Evolutionary conservation across 2,797 vertebrate species (phyloP).

Genomic region (Brachymystax lenok): DNA sequence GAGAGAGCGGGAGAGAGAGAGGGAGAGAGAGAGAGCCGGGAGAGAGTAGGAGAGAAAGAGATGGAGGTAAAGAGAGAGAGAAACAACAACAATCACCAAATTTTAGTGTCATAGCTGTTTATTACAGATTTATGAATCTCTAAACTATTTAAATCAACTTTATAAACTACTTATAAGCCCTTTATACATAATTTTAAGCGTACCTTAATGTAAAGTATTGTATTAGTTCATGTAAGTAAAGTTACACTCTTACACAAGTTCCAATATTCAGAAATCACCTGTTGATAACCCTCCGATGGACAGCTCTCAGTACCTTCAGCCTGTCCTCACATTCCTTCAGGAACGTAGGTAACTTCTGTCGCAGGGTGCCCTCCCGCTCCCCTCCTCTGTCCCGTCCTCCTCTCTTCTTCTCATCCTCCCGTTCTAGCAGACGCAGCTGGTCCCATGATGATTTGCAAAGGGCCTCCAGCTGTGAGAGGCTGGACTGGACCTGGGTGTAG

Average conservation of each 20-base stretch:
- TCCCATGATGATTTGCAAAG: constrained; percentile 78
- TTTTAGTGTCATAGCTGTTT: background rate
- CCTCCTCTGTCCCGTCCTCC: constrained; percentile 40
- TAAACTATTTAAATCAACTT: background rate
- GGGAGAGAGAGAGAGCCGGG: background rate
- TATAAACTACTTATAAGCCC: background rate
- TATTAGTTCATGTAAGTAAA: background rate
- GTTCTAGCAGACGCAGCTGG: constrained; percentile 73
- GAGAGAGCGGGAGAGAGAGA: background rate
- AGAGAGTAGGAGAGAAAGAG: background rate
- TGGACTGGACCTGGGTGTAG: constrained; percentile 70
- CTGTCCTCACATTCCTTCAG: constrained; percentile 75
- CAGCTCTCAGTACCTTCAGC: constrained; percentile 73
- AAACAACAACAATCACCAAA: background rate
- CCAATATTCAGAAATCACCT: constrained; percentile 57
- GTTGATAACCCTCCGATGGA: constrained; percentile 78
- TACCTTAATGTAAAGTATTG: background rate
- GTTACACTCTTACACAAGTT: too few relatives aligned
- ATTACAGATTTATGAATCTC: background rate
- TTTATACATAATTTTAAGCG: background rate
- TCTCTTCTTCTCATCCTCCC: constrained; percentile 57
- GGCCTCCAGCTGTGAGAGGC: constrained; percentile 66
- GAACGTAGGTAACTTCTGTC: constrained; percentile 63
- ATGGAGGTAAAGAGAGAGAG: background rate
- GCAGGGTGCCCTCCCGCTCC: constrained; percentile 35